phyloP scores from a whole-genome alignment of 2,113 vertebrate genomes.

The Chinchilla lanigera region DNA sequence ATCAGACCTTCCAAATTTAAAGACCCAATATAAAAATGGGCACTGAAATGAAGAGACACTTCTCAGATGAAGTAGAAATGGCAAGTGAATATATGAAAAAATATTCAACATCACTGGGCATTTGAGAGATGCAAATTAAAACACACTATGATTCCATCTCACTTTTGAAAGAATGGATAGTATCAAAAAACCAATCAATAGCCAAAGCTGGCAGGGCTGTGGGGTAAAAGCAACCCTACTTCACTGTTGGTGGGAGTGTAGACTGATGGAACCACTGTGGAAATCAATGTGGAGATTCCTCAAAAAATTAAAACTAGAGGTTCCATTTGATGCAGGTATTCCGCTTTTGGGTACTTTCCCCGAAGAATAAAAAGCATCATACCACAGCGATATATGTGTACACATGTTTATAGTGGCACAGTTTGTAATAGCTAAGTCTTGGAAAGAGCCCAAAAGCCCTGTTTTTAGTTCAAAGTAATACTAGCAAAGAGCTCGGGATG shows the following conservation, averaged over 20 bases:
- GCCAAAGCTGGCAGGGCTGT: too few species aligned
- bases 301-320: too few species aligned
- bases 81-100: neutral
- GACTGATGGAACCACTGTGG: too few species aligned
- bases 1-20: too few species aligned
- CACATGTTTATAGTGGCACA: neutral
- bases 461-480: too few species aligned
- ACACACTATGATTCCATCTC: neutral
- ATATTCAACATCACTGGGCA: neutral
- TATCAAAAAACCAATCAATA: too few species aligned
- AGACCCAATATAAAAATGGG: neutral
- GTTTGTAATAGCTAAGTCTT: neutral
- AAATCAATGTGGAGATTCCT: too few species aligned
- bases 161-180: neutral
- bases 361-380: neutral
- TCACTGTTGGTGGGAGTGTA: too few species aligned
- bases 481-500: neutral
- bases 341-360: neutral
- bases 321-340: neutral
- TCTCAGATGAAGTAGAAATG: neutral
- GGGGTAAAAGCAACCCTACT: too few species aligned
- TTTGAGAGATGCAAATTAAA: neutral
- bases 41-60: neutral
- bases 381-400: neutral
- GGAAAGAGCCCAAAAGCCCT: neutral